Conservation (phyloP, 2,797 vertebrate genomes). For the Anomalospiza imberbis region DNA sequence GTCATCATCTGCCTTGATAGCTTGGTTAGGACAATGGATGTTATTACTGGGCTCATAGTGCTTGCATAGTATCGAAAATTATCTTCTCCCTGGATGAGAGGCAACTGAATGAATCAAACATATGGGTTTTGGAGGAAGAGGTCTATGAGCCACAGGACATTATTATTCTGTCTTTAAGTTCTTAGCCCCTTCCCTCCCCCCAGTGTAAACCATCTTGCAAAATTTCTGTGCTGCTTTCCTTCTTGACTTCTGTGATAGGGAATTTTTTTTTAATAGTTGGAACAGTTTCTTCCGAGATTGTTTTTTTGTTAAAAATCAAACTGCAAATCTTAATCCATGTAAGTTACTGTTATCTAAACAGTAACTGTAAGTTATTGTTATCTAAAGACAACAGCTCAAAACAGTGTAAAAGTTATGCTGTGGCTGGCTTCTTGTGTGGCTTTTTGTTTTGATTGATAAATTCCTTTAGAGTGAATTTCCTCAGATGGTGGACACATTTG, state of each 20-base stretch:
- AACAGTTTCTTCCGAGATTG: background rate
- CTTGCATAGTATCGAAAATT: constrained; percentile 29
- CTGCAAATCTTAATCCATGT: background rate
- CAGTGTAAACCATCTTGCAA: background rate
- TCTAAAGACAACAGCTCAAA: background rate
- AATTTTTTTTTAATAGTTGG: background rate
- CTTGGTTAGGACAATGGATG: constrained; percentile 51
- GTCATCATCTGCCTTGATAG: constrained; percentile 49
- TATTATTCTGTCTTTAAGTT: constrained; percentile 29
- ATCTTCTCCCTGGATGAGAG: constrained; percentile 23
- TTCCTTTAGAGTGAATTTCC: background rate
- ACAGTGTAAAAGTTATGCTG: background rate
- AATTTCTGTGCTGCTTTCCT: background rate
- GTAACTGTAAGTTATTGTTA: background rate
- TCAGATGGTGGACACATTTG: background rate
- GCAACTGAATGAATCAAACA: constrained; percentile 46
- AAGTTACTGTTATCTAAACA: background rate
- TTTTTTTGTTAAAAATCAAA: background rate
- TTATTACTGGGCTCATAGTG: constrained; percentile 51
- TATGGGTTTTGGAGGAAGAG: constrained; percentile 29
- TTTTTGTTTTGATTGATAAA: background rate
- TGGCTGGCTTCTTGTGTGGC: background rate
- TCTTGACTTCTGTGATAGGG: background rate
- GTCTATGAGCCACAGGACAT: background rate
- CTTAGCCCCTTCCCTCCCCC: background rate